Evolutionary conservation across 2,797 vertebrate genomes (phyloP), one percentile per base, ranked within the genome.

Genomic region (Chaunax sp.): DNA sequence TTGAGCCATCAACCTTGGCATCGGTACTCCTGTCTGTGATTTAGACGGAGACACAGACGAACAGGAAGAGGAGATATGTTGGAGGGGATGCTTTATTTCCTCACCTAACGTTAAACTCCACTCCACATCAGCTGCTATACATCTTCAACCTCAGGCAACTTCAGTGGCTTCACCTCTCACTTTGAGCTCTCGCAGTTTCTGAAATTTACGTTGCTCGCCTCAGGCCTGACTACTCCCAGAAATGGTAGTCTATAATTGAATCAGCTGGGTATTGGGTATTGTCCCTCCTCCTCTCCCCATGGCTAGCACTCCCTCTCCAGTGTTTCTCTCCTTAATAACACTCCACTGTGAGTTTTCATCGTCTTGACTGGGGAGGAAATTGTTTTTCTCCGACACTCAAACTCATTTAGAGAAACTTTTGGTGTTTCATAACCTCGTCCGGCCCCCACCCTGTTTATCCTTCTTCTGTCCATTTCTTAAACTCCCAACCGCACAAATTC

Each of bases 351-450:
- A 72, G 64, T 64, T 76, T 81, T 62, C 61, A 69, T 83, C 74
- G 44, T 67, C 35, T 10, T 64, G 44, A 57, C 70, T 63, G 1
- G 35, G 26, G 25, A 77, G 73, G 64, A 75, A 71, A 69, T 60
- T 63, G 69, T 81, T 86, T 81, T 66, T 63, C 72, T 68, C 38
- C 46, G 35, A 64, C 47, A 20, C 54, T 75, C 22, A 65, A 81
- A 63, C 68, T 77, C 57, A 87, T 83, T 85, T 78, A 49, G 38
- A 84, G 69, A 82, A 87, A 86, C 62, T 68, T 82, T 78, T 63
- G 44, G 45, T 64, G 47, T 76, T 72, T 77, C 37, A 45, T 49
- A 58, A 30, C 38, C 51, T 73, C 65, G 35, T 47, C 33, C 20
- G 49, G 16, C 11, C 44, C 11, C 19, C 47, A 19, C 26, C 40